phyloP scores from a whole-genome alignment of 2,797 vertebrate genomes.

The Sebastes iracundus region DNA sequence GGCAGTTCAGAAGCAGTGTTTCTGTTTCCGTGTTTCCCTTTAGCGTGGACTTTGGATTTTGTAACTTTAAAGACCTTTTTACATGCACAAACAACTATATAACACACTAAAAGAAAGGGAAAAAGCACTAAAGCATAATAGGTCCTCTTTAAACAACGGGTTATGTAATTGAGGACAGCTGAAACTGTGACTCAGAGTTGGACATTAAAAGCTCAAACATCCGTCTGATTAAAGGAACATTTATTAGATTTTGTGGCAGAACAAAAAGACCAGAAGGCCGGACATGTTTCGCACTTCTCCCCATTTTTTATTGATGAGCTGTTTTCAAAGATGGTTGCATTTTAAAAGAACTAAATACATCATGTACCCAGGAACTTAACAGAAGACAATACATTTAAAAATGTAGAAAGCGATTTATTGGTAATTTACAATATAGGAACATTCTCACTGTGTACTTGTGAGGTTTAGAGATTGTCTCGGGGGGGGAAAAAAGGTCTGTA shows the following conservation, averaged over 20 bases:
- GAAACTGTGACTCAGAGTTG: not conserved
- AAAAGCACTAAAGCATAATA: no score
- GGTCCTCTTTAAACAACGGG: not conserved
- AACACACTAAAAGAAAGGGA: no score
- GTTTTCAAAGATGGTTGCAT: not conserved
- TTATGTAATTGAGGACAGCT: not conserved
- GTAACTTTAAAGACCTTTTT: no score
- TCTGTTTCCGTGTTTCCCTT: no score
- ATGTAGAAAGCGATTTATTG: not conserved
- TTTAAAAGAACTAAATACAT: conserved; percentile 10
- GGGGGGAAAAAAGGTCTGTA: not conserved
- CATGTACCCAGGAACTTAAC: not conserved
- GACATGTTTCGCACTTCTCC: not conserved
- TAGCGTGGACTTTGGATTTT: no score
- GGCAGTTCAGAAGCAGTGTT: no score
- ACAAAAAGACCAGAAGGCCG: not conserved
- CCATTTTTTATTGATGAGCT: conserved; percentile 27
- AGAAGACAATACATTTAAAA: not conserved
- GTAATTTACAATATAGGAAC: not conserved
- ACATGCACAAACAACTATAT: no score
- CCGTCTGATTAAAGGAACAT: not conserved
- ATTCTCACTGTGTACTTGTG: not conserved
- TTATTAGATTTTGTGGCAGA: not conserved
- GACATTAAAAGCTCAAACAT: not conserved
- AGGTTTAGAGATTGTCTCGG: not conserved